Conservation (phyloP, 2,797 vertebrate species). For the Columba guinea region DNA sequence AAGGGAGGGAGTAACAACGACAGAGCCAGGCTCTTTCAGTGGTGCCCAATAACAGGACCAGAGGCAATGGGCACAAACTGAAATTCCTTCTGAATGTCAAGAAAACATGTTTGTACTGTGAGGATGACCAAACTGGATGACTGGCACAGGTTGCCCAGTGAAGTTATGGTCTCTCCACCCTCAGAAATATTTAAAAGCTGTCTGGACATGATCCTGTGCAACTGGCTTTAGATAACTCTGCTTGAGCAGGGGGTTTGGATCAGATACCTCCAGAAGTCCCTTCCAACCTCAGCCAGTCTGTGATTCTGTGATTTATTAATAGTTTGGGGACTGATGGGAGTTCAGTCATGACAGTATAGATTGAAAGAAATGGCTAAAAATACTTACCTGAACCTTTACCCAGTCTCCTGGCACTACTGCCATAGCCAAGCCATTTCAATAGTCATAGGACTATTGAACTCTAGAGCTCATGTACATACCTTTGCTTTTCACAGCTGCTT, state of each 20-base stretch:
- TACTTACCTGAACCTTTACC: not conserved
- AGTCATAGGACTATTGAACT: not conserved
- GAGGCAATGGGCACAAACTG: not conserved
- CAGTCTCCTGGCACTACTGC: not conserved
- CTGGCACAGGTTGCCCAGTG: not conserved
- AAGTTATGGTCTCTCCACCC: not conserved
- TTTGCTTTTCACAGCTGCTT: not conserved
- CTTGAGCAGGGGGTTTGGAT: not conserved
- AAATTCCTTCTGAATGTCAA: not conserved
- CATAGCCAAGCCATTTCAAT: not conserved
- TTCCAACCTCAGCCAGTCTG: not conserved
- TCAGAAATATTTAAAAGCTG: not conserved
- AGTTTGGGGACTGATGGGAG: not conserved
- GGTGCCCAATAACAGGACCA: not conserved
- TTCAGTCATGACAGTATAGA: not conserved
- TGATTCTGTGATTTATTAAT: not conserved
- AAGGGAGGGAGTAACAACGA: not conserved
- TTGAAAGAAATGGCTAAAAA: not conserved
- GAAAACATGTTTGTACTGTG: not conserved
- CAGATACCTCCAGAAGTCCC: not conserved
- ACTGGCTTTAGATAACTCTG: not conserved
- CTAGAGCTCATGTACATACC: not conserved
- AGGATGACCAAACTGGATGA: not conserved
- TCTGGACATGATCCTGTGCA: not conserved
- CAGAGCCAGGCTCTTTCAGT: not conserved